Base-by-base conservation (phyloP, 2,888 invertebrate genomes). In the Pemphredon lugubris region DNA sequence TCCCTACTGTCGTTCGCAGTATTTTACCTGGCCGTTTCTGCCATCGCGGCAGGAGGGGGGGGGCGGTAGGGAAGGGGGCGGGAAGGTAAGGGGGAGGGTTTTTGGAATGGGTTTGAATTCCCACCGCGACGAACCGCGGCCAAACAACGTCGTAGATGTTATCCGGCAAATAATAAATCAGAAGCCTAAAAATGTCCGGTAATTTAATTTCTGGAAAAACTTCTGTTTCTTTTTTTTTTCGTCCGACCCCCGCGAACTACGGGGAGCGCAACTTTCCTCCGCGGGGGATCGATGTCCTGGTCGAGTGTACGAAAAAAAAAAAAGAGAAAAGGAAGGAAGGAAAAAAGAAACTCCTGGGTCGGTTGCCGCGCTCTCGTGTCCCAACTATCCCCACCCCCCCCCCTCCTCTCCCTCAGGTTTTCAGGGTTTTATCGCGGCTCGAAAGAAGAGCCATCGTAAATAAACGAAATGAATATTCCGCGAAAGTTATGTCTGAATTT, bases 91-190 rank as follows among this genome's bases (percentile, higher is more conserved):
- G n/a, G n/a, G n/a, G n/a, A n/a, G n/a, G n/a, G n/a, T n/a, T n/a
- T n/a, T n/a, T n/a, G n/a, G n/a, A n/a, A n/a, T n/a, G n/a, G n/a
- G n/a, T 9, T 26, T 14, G 53, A 18, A 20, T 37, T 59, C 69
- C 63, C 18, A 40, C 50, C 60, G 55, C 42, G 44, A 20, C 9
- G 11, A 20, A 42, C 2, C 55, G 53, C 34, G 45, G 30, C 39
- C 57, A 48, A 61, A 59, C 57, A 65, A 57, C 68, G 44, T 45
- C 57, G 61, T 65, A 59, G 34, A 65, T 58, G 68, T 59, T 73
- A 58, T 51, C 55, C 75, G 44, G 59, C 48, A 73, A 75, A 75
- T 69, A 75, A 79, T 81, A 76, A 81, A 83, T 83, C 77, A 73
- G 59, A 44, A 67, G 67, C 69, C 71, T 45, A 57, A 73, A n/a